A percentile compares a stretch with the other conserved stretches of the same genome.
Conservation (phyloP, 2,888 invertebrate species). For the Sphaerophoria taeniata region DNA sequence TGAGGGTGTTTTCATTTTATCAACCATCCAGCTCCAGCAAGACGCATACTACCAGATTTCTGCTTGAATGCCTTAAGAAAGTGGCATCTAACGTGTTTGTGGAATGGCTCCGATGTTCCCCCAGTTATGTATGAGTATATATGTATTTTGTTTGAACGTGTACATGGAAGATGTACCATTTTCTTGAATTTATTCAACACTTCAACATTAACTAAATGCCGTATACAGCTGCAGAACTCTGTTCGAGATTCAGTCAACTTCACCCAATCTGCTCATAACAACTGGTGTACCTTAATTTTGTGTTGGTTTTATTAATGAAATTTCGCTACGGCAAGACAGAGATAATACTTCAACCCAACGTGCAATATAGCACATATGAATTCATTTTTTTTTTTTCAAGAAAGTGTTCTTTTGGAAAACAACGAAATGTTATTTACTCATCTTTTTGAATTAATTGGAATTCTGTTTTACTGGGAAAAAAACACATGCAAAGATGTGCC, state of each 20-base stretch:
- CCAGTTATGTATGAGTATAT: background rate
- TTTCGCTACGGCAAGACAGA: no score
- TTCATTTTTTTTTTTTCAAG: slow-evolving; percentile 8
- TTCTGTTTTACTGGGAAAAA: slow-evolving; percentile 10
- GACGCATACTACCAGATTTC: no score
- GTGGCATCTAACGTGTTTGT: background rate
- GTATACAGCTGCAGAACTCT: background rate
- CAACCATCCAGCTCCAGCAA: no score
- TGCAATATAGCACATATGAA: background rate
- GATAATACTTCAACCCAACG: no score
- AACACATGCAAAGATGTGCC: slow-evolving; percentile 6
- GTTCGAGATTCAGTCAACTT: background rate
- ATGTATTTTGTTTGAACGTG: background rate
- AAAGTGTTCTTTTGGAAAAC: slow-evolving; percentile 12
- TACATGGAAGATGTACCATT: slow-evolving; percentile 16
- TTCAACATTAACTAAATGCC: slow-evolving; percentile 6
- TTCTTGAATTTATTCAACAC: slow-evolving; percentile 27
- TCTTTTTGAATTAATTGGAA: slow-evolving; percentile 30
- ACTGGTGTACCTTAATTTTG: slow-evolving; percentile 14
- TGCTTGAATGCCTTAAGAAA: slow-evolving; percentile 11
- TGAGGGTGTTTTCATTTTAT: slow-evolving; percentile 24
- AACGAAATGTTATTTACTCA: slow-evolving; percentile 11
- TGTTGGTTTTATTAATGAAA: no score
- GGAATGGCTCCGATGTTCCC: background rate
- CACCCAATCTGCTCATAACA: no score